Conservation (phyloP, 92 coral and sea anemone genomes). For the Palythoa caribaeorum region DNA sequence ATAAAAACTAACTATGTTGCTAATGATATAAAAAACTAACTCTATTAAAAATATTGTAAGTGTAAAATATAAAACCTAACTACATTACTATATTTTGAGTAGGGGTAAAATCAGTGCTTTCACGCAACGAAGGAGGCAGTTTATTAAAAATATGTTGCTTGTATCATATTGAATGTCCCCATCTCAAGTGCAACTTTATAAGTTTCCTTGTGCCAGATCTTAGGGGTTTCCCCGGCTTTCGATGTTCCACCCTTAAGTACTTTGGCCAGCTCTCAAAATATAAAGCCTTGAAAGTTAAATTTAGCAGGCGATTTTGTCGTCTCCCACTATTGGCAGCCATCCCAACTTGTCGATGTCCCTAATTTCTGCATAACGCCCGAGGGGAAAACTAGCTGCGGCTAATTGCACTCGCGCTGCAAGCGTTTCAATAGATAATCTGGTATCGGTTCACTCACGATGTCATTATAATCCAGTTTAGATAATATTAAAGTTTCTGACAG, state of each 20-base stretch:
- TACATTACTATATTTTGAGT: too few relatives aligned
- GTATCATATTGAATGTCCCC: not conserved
- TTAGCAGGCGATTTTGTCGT: not conserved
- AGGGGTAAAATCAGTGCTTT: not conserved
- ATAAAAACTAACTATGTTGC: not conserved
- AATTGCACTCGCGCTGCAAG: not conserved
- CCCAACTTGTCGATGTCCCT: too few relatives aligned
- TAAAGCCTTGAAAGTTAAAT: not conserved
- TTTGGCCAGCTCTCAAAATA: too few relatives aligned
- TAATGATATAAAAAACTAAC: too few relatives aligned
- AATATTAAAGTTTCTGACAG: not conserved
- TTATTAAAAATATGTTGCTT: not conserved
- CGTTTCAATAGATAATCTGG: not conserved
- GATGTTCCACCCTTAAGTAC: too few relatives aligned
- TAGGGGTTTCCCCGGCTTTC: too few relatives aligned
- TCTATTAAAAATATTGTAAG: not conserved
- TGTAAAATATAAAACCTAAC: too few relatives aligned
- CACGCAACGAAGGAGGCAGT: not conserved
- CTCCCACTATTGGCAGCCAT: constrained; percentile 1
- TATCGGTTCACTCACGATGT: not conserved
- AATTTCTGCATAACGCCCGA: not conserved
- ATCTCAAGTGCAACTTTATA: not conserved
- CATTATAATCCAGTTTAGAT: not conserved
- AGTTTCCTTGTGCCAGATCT: not conserved
- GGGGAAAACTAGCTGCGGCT: not conserved